Evolutionary conservation across 2,113 vertebrate species (phyloP).

Genomic region (Lasiurus cinereus): DNA sequence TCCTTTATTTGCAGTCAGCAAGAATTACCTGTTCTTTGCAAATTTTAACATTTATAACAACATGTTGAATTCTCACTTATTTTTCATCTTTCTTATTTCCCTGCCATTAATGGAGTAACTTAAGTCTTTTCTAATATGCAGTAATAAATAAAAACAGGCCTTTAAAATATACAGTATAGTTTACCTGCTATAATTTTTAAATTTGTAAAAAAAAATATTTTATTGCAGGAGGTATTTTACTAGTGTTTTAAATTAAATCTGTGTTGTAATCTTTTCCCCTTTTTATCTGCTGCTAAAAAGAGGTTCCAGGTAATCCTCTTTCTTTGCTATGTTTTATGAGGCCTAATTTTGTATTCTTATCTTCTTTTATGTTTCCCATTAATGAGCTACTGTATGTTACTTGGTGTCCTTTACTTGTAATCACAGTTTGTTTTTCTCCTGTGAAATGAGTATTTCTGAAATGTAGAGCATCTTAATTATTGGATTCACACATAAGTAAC

Average conservation of each 20-base stretch:
- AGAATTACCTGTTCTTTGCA: neutral
- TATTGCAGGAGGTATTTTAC: conserved; percentile 63
- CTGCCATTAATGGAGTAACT: conserved; percentile 52
- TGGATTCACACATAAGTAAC: neutral
- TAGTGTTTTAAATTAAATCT: conserved; percentile 72
- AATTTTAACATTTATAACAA: conserved; percentile 26
- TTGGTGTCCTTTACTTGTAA: conserved; percentile 23
- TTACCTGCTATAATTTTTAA: conserved; percentile 15
- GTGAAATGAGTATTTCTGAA: conserved; percentile 34
- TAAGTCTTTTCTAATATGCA: neutral
- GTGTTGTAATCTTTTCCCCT: conserved; percentile 86
- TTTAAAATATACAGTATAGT: conserved; percentile 32
- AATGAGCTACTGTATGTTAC: conserved; percentile 75
- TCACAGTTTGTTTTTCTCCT: conserved; percentile 27
- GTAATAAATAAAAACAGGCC: neutral
- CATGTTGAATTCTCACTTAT: conserved; percentile 13
- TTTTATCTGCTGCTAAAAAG: conserved; percentile 93
- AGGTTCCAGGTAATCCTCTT: conserved; percentile 96
- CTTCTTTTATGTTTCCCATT: conserved; percentile 71
- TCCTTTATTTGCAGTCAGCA: neutral
- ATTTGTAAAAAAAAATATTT: conserved; percentile 40
- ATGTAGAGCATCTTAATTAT: conserved; percentile 17
- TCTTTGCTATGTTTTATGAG: conserved; percentile 76
- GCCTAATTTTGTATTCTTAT: conserved; percentile 70
- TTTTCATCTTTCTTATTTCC: conserved; percentile 46